phyloP scores from a whole-genome alignment of 1,140 invertebrate species.

The Euwallacea fornicatus region DNA sequence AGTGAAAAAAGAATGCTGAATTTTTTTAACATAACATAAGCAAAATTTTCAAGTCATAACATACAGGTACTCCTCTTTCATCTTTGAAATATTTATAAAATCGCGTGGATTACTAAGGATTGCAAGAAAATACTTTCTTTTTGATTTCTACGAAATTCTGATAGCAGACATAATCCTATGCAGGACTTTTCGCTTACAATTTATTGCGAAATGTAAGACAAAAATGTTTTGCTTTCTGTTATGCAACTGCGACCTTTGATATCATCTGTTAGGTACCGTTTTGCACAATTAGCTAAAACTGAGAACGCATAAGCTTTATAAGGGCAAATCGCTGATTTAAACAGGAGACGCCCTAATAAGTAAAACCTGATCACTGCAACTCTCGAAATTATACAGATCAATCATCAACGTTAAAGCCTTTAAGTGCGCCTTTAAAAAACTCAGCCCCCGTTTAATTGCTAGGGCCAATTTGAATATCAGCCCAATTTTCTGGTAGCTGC shows the following conservation, averaged over 20 bases:
- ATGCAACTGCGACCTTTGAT: slow-evolving; percentile 3
- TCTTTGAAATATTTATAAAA: background rate
- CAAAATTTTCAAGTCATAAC: no score
- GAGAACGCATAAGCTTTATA: no score
- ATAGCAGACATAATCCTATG: slow-evolving; percentile 7
- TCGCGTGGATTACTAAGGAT: background rate
- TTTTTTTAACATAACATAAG: no score
- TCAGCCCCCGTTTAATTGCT: slow-evolving; percentile 11
- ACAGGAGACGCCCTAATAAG: no score
- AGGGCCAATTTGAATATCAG: slow-evolving; percentile 31
- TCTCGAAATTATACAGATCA: slow-evolving; percentile 10
- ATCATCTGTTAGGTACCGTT: background rate
- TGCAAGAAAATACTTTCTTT: slow-evolving; percentile 17
- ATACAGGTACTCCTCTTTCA: no score
- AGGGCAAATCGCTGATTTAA: no score
- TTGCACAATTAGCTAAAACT: no score
- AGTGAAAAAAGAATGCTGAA: slow-evolving; percentile 8
- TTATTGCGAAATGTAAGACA: background rate
- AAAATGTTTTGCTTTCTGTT: background rate
- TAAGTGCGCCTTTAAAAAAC: slow-evolving; percentile 10
- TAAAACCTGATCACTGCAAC: no score
- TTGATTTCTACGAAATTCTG: slow-evolving; percentile 9
- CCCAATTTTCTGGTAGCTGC: slow-evolving; percentile 35
- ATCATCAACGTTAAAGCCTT: slow-evolving; percentile 5
- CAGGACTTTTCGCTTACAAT: background rate